Base-by-base conservation (phyloP, 92 coral and sea anemone species). In the Parazoanthus swiftii region DNA sequence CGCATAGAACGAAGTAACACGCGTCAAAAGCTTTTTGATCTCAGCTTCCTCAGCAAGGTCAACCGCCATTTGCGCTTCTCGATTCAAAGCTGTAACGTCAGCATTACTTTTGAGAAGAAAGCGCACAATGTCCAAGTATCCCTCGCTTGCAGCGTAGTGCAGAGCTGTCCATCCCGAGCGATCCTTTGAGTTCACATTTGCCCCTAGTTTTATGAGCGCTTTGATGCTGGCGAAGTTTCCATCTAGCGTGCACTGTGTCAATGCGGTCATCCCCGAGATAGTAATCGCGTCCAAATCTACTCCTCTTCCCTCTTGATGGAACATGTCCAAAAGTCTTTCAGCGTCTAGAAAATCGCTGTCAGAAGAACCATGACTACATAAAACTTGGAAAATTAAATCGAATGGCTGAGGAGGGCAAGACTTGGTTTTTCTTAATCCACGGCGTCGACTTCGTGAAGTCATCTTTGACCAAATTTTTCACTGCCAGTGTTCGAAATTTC, bases 121-220 rank as follows among this genome's bases (percentile, higher is more conserved):
- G 72, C 95, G 92, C 84, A 93, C 98, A 33, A 96, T 96, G 84
- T 93, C 91, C 14, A 96, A 43, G 80, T 96, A 96, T 9, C 98
- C 98, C 43, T 96, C 98, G 75, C 98, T 94, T 5, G 98, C 98
- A 2, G 98, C 98, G 77, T 93, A 91, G 81, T 96, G 98, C 10
- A 96, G 77, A 23, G 98, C 86, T 13, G 98, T 90, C 94, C 92
- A 94, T 5, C 98, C 98, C 23, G 85, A 92, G 15, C 98, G 79
- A 77, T 95, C 98, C 51, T 81, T 93, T 89, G 89, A 92, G 86
- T 96, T 93, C 70, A 94, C 95, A 56, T 93, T 90, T 25, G 98
- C 98, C 9, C 98, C 98, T 2, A 96, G 93, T 26, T 89, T 91
- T 3, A 96, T 82, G 46, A 96, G 87, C 23, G 94, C 92, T 76